These are phyloP conservation scores for Ischnura elegans DNA, from an alignment of 2,888 invertebrate genomes.

Conservation along the genomic window DNA sequence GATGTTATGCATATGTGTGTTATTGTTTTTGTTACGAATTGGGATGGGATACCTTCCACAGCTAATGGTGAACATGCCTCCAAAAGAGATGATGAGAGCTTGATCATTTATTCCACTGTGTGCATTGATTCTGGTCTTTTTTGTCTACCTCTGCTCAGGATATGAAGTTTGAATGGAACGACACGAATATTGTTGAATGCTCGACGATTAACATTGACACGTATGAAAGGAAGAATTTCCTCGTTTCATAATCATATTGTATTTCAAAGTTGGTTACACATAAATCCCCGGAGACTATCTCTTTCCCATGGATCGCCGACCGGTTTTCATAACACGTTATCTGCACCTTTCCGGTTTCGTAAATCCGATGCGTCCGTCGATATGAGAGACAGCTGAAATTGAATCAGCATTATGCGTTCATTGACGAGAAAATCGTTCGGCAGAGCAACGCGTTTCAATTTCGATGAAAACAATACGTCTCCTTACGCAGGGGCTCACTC, in stretches of 20 bases:
- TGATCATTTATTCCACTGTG: too few species aligned
- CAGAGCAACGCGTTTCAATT: too few species aligned
- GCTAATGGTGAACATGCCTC: too few species aligned
- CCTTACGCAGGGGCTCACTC: neutral
- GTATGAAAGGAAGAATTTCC: neutral
- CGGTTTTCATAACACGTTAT: neutral
- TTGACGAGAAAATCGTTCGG: neutral
- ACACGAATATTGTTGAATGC: too few species aligned
- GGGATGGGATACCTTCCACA: too few species aligned
- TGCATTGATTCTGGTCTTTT: too few species aligned
- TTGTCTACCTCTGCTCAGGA: too few species aligned
- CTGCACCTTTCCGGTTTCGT: neutral
- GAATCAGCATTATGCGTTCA: neutral
- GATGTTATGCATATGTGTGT: too few species aligned
- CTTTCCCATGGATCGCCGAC: neutral
- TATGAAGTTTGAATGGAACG: too few species aligned
- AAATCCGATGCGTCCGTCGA: neutral
- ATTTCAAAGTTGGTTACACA: neutral
- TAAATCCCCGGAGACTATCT: neutral
- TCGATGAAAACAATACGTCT: neutral
- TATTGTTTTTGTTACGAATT: too few species aligned
- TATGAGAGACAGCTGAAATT: neutral
- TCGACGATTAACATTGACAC: neutral
- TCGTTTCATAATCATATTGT: neutral
- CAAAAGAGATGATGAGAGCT: too few species aligned